Percentiles rank a stretch among this genome's conserved stretches.
Conservation (phyloP, 2,113 vertebrate species). For the Nothocercus nigrocapillus region DNA sequence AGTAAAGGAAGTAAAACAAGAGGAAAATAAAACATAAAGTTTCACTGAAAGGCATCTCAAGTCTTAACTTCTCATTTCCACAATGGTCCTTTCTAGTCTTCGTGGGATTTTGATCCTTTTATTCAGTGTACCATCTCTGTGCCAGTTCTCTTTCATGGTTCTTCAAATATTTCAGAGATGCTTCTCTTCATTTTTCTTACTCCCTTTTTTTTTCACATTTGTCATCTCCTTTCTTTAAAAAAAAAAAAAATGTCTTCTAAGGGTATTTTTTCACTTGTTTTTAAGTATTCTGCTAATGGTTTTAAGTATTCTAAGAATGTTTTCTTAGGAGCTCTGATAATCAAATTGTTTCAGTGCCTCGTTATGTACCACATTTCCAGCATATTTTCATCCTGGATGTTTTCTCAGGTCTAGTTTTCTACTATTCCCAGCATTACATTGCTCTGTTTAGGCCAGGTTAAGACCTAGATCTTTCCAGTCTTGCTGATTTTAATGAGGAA, state of each 20-base stretch:
- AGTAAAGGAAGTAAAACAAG: neutral
- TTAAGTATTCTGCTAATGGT: neutral
- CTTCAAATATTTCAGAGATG: neutral
- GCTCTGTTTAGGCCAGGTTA: neutral
- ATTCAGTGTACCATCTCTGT: neutral
- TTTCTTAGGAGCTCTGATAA: neutral
- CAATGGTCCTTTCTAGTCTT: neutral
- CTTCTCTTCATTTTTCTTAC: neutral
- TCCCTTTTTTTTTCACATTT: neutral
- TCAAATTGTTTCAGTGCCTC: neutral
- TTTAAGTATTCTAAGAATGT: neutral
- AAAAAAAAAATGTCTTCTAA: neutral
- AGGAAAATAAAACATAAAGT: neutral
- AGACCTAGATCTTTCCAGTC: neutral
- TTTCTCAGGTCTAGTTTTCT: neutral
- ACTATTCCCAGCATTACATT: neutral
- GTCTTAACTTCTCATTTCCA: neutral
- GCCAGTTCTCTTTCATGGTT: neutral
- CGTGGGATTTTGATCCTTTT: neutral
- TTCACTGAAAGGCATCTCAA: neutral
- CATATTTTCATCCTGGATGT: neutral
- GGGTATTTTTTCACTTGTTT: constrained; percentile 5
- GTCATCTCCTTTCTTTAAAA: neutral
- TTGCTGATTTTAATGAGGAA: neutral
- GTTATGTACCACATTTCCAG: neutral